Evolutionary conservation across 1,140 invertebrate genomes (phyloP).

Genomic region (Macrobrachium rosenbergii): DNA sequence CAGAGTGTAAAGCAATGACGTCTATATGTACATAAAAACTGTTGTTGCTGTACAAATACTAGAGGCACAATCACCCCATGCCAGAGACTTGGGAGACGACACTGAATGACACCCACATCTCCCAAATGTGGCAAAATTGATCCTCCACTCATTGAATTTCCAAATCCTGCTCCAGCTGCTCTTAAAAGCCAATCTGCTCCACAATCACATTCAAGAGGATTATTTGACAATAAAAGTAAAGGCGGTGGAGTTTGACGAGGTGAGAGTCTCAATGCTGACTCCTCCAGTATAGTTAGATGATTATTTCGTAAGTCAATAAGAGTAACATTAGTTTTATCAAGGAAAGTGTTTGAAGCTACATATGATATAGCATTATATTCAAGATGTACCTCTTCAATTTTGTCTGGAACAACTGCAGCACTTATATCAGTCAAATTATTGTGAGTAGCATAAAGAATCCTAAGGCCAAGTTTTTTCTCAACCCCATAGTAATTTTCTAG

Average conservation of each 20-base stretch:
- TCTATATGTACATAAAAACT: conserved; percentile 89
- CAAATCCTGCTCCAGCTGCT: conserved; percentile 72
- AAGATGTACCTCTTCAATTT: conserved; percentile 88
- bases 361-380: conserved; percentile 88
- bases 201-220: conserved; percentile 91
- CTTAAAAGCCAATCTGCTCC: conserved; percentile 91
- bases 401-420: conserved; percentile 86
- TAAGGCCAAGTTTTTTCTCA: conserved; percentile 77
- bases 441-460: conserved; percentile 84
- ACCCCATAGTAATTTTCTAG: conserved; percentile 89
- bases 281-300: conserved; percentile 83
- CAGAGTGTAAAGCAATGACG: conserved; percentile 94
- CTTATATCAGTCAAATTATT: conserved; percentile 85
- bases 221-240: conserved; percentile 87
- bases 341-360: conserved; percentile 86
- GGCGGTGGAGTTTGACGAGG: conserved; percentile 70
- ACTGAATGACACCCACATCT: conserved; percentile 69
- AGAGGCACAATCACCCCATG: conserved; percentile 67
- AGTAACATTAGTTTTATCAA: conserved; percentile 84
- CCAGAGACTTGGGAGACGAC: conserved; percentile 68
- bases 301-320: conserved; percentile 91
- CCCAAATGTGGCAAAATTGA: conserved; percentile 68
- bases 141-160: conserved; percentile 59
- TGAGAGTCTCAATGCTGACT: conserved; percentile 81
- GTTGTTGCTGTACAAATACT: conserved; percentile 66